These are phyloP conservation scores for Drosophila multiciliata DNA, from an alignment of 2,888 invertebrate genomes.

Conservation along the genomic window DNA sequence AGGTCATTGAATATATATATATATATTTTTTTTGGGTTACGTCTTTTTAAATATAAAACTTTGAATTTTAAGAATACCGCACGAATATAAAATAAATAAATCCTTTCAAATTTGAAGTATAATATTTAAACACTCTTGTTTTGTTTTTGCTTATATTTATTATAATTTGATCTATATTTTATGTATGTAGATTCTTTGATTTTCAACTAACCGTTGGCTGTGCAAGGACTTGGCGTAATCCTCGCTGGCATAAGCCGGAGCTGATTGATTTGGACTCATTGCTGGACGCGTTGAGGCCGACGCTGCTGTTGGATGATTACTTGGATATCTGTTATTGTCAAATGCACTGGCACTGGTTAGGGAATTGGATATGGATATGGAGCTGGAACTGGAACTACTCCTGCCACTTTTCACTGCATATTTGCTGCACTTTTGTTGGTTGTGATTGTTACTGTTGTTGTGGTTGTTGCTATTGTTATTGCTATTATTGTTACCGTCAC, in stretches of 20 bases:
- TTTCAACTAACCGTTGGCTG: conserved; percentile 79
- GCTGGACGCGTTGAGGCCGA: conserved; percentile 51
- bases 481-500: conserved; percentile 73
- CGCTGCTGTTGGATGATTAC: conserved; percentile 33
- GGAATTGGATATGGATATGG: conserved; percentile 32
- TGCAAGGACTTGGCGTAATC: conserved; percentile 83
- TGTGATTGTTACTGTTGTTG: conserved; percentile 31
- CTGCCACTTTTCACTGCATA: conserved; percentile 55
- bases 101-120: not conserved
- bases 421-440: conserved; percentile 53
- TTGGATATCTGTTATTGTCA: conserved; percentile 62
- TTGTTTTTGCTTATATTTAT: not conserved
- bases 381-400: conserved; percentile 29
- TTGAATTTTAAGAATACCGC: not conserved
- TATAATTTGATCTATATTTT: not conserved
- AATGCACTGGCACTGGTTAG: conserved; percentile 31
- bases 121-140: not conserved
- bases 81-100: not conserved
- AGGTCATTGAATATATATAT: not conserved
- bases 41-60: not conserved
- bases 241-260: conserved; percentile 66
- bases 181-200: not conserved
- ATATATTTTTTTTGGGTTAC: not conserved
- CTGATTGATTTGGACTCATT: conserved; percentile 41
- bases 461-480: conserved; percentile 32